A percentile compares a stretch with the other conserved stretches of the same genome.
phyloP scores from a whole-genome alignment of 2,113 vertebrate species.

The Myanophis thanlyinensis region DNA sequence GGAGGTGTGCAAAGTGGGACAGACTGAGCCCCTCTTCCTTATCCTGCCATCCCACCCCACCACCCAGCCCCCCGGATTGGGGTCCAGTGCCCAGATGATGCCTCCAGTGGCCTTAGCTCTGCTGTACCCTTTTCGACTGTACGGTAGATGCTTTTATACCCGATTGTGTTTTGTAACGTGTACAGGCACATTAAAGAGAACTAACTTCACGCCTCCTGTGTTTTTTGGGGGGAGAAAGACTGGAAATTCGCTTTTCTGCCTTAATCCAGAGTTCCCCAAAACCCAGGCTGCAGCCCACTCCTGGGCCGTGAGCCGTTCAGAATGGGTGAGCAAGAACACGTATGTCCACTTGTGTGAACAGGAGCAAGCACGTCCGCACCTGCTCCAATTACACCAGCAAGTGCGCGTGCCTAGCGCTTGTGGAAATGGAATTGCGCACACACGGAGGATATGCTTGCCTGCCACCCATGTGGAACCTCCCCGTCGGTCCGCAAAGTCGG shows the following conservation, averaged over 20 bases:
- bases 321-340: neutral
- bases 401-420: too few relatives aligned
- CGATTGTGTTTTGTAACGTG: slow-evolving; percentile 57
- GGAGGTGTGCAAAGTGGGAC: neutral
- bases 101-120: slow-evolving; percentile 57
- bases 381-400: neutral
- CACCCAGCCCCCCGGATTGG: too few relatives aligned
- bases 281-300: neutral
- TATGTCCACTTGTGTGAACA: neutral
- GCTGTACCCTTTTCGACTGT: slow-evolving; percentile 48
- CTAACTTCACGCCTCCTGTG: slow-evolving; percentile 22
- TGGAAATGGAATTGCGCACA: too few relatives aligned
- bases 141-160: slow-evolving; percentile 60
- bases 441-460: too few relatives aligned
- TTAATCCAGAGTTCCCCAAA: neutral
- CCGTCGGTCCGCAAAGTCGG: rapidly evolving
- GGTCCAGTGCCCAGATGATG: neutral
- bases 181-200: slow-evolving; percentile 50
- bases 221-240: neutral
- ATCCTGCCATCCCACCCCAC: neutral
- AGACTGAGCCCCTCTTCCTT: neutral
- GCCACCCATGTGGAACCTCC: rapidly evolving
- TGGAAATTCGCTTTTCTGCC: neutral
- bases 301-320: neutral
- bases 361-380: rapidly evolving